phyloP scores from a whole-genome alignment of 2,113 vertebrate genomes.

The Parus major region DNA sequence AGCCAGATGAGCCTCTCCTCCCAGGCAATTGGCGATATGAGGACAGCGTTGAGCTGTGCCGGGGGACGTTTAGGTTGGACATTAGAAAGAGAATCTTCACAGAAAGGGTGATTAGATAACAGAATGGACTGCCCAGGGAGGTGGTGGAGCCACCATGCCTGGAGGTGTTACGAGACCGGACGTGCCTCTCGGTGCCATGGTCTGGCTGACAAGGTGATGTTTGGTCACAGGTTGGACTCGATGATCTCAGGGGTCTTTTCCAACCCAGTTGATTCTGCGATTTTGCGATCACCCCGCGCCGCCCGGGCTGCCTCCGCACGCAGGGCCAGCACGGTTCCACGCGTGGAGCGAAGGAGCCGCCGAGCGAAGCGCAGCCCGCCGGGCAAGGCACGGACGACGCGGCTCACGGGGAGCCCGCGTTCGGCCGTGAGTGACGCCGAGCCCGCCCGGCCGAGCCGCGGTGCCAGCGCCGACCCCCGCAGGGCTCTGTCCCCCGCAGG shows the following conservation, averaged over 20 bases:
- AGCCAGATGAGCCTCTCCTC: background rate
- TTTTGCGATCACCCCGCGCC: background rate
- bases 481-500: no score
- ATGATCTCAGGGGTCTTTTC: background rate
- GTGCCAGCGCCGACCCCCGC: background rate
- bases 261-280: accelerated
- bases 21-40: background rate
- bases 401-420: no score
- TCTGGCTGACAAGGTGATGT: background rate
- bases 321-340: background rate
- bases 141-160: background rate
- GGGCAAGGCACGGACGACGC: background rate
- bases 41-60: background rate
- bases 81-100: background rate
- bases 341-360: background rate
- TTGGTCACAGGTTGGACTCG: background rate
- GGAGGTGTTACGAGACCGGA: background rate
- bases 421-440: accelerated
- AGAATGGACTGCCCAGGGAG: background rate
- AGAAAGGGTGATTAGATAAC: no score
- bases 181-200: no score
- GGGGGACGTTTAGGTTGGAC: background rate
- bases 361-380: background rate
- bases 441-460: background rate
- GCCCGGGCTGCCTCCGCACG: background rate